phyloP scores from a whole-genome alignment of 2,888 invertebrate species.

The Rotaria socialis region DNA sequence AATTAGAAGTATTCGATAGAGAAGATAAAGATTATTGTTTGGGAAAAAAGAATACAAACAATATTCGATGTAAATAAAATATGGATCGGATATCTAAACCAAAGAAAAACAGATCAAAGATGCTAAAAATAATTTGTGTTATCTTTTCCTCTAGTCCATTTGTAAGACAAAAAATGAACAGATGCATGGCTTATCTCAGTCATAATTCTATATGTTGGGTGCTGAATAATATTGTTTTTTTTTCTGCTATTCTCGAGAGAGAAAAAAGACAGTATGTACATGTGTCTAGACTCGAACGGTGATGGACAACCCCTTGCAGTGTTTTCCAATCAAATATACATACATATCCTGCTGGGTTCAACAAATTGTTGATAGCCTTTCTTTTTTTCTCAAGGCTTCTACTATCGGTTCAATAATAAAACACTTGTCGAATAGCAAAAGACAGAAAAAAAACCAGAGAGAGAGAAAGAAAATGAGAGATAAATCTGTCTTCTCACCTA shows the following conservation, averaged over 20 bases:
- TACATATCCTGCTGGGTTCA: background rate
- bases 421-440: background rate
- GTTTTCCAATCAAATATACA: background rate
- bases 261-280: background rate
- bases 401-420: slow-evolving; percentile 8
- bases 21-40: background rate
- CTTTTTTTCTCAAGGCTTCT: background rate
- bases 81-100: background rate
- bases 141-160: background rate
- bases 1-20: background rate
- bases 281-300: background rate
- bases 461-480: background rate
- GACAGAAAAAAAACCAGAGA: background rate
- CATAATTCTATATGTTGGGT: background rate
- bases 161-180: background rate
- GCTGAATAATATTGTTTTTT: background rate
- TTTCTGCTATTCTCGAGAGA: background rate
- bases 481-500: background rate
- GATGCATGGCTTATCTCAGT: background rate
- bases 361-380: background rate
- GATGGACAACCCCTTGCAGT: background rate
- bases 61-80: background rate
- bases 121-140: background rate
- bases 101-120: background rate
- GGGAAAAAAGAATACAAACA: background rate